phyloP scores from a whole-genome alignment of 2,797 vertebrate genomes.

The Heliangelus exortis region DNA sequence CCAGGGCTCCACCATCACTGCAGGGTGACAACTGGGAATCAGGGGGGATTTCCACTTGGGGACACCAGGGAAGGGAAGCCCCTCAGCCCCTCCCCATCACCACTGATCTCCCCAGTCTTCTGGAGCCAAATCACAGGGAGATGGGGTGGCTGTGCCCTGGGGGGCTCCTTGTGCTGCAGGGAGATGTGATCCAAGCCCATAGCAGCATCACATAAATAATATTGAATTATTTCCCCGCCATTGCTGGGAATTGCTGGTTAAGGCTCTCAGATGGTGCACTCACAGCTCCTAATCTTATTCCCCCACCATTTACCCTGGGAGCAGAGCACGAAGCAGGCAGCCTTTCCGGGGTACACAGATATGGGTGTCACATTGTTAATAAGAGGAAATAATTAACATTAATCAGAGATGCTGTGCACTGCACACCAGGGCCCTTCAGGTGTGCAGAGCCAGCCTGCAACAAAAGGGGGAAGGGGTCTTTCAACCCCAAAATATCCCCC shows the following conservation, averaged over 20 bases:
- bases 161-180: fast-evolving
- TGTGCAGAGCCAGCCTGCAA: fast-evolving
- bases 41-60: neutral
- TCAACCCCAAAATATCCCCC: neutral
- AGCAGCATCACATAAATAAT: neutral
- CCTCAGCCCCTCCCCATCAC: neutral
- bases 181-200: neutral
- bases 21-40: fast-evolving
- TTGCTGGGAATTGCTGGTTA: constrained; percentile 16
- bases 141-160: neutral
- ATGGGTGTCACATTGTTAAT: neutral
- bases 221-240: neutral
- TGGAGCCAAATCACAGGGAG: fast-evolving
- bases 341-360: neutral
- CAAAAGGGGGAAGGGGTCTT: neutral
- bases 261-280: neutral
- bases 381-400: neutral
- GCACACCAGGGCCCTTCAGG: neutral
- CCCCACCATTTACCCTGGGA: neutral
- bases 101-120: neutral
- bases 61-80: neutral
- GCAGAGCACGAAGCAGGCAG: neutral
- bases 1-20: fast-evolving
- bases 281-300: constrained; percentile 36
- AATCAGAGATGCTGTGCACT: neutral